Base-by-base conservation (phyloP, 1,140 invertebrate species). In the Nylanderia fulva region DNA sequence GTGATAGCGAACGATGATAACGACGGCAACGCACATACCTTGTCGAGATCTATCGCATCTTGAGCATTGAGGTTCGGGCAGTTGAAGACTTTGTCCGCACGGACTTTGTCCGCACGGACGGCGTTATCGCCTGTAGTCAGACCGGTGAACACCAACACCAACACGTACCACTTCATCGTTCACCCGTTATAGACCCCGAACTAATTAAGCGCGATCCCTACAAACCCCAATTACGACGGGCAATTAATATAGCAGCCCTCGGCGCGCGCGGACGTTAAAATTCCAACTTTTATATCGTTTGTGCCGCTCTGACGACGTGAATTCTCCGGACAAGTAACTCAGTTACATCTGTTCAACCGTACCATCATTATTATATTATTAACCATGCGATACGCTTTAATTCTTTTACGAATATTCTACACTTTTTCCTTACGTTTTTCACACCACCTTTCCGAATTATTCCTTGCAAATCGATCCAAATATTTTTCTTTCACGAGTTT, bases 111-210 rank as follows among this genome's bases (percentile, higher is more conserved):
- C 39, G 75, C 42, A 21, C 87, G 48, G 75, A 89, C n/a, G 42
- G 87, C 60, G 61, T 90, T 90, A 68, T 89, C 88, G 71, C 85
- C 88, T 76, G 72, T 82, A 21, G 85, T 82, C 63, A 89, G 64
- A 87, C 82, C 85, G 66, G 60, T 80, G 27, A 87, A 42, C 24
- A 85, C 75, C 88, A 90, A 86, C 88, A 90, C 77, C 71, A 89
- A 42, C 76, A 89, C 85, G 76, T 58, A 89, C 89, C 89, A 90
- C 89, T 87, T 90, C 89, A 90, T 90, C 61, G 85, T 90, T 86
- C 85, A 56, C 80, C 45, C 15, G 85, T 42, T 74, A 33, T 68
- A 56, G 45, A 48, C 3, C n/a, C 36, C 48, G 27, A 82, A 56
- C 66, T 77, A 77, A 79, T 82, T 72, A 85, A 85, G 27, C 48